Conservation (phyloP, 1,140 invertebrate species). For the Chymomyza costata region DNA sequence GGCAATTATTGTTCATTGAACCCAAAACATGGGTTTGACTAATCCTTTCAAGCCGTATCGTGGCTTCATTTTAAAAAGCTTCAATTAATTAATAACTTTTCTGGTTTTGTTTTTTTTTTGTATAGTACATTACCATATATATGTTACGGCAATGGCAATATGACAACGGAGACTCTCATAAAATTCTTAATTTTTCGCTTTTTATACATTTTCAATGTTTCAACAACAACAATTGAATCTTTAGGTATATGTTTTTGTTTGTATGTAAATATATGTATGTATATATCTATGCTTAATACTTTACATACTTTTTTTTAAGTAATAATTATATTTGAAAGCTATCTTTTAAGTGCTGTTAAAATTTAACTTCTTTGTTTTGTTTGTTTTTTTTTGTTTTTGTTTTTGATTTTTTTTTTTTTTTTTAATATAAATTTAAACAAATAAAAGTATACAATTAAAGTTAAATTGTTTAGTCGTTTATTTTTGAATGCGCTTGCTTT, state of each 20-base stretch:
- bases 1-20: too few species aligned
- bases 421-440: neutral
- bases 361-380: conserved; percentile 30
- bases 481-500: conserved; percentile 1
- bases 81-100: too few species aligned
- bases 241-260: conserved; percentile 18
- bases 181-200: neutral
- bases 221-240: conserved; percentile 50
- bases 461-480: conserved; percentile 11
- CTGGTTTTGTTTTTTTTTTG: too few species aligned
- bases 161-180: too few species aligned
- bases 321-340: conserved; percentile 26
- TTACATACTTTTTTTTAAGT: conserved; percentile 43
- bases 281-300: conserved; percentile 62
- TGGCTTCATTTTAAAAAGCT: too few species aligned
- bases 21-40: too few species aligned
- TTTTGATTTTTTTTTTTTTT: neutral
- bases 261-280: conserved; percentile 31
- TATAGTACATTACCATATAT: too few species aligned
- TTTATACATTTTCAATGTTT: conserved; percentile 58
- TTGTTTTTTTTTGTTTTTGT: conserved; percentile 1
- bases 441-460: conserved; percentile 34
- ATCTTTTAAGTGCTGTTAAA: too few species aligned
- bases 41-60: too few species aligned
- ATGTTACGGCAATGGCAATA: too few species aligned